phyloP scores from a whole-genome alignment of 2,113 vertebrate genomes.

The Oncorhynchus gorbuscha region DNA sequence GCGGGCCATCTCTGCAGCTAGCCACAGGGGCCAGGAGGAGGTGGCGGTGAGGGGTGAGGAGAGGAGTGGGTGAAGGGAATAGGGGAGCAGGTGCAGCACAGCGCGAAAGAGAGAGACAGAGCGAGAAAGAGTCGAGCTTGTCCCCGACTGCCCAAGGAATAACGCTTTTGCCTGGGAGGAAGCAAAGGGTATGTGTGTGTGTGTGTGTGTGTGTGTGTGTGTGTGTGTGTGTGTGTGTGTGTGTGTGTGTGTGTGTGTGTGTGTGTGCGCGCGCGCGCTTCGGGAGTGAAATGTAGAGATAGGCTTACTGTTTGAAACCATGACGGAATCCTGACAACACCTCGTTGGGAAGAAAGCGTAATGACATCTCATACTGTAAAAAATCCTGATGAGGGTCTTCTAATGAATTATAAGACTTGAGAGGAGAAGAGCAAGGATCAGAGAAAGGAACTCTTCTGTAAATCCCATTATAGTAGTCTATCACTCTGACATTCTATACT shows the following conservation, averaged over 20 bases:
- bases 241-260: not conserved
- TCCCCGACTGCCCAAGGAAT: constrained; percentile 11
- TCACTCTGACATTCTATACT: constrained; percentile 35
- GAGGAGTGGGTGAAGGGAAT: not conserved
- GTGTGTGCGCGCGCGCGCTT: not conserved
- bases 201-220: not conserved
- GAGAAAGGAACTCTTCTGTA: constrained; percentile 12
- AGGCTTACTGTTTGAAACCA: not conserved
- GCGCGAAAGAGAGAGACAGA: constrained; percentile 4
- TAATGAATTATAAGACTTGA: constrained; percentile 37
- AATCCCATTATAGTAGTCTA: constrained; percentile 32
- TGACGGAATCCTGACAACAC: constrained; percentile 36
- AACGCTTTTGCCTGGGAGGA: not conserved
- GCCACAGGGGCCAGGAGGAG: constrained; percentile 21
- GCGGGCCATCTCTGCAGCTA: constrained; percentile 46
- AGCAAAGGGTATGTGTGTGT: constrained; percentile 5
- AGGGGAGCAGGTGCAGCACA: not conserved
- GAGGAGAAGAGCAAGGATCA: too few relatives aligned
- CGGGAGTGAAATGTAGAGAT: not conserved
- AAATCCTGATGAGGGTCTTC: constrained; percentile 29
- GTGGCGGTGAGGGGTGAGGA: not conserved
- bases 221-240: constrained; percentile 13
- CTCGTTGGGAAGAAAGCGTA: constrained; percentile 41
- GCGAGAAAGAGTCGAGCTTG: constrained; percentile 3
- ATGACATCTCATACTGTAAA: constrained; percentile 43